These are phyloP conservation scores for Epinephelus moara DNA, from an alignment of 2,113 vertebrate species.

Conservation along the genomic window DNA sequence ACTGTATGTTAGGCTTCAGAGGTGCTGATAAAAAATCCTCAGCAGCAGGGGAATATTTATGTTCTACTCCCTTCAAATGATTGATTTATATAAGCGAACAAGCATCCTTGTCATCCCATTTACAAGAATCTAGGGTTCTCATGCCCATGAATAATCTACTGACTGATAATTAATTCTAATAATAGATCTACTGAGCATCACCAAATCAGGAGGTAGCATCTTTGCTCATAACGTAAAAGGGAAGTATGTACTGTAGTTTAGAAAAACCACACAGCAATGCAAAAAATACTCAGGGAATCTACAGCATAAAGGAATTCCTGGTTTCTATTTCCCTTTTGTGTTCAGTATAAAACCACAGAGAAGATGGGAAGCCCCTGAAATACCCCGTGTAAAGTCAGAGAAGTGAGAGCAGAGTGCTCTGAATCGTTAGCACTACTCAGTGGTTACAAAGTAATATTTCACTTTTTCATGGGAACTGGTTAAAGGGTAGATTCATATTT, in stretches of 20 bases:
- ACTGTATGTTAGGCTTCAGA: not conserved
- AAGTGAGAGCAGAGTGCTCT: slow-evolving; percentile 1
- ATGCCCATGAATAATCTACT: not conserved
- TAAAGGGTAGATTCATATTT: not conserved
- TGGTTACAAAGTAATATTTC: not conserved
- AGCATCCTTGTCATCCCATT: not conserved
- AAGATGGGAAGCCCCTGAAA: slow-evolving; percentile 22
- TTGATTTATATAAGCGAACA: not conserved
- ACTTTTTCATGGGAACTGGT: not conserved
- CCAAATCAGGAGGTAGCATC: not conserved
- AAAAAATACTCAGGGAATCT: not conserved
- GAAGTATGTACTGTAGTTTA: not conserved
- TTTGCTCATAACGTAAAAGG: not conserved
- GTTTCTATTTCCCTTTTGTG: slow-evolving; percentile 1
- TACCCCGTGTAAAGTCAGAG: not conserved
- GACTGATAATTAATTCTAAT: not conserved
- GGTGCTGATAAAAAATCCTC: not conserved
- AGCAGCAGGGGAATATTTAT: not conserved
- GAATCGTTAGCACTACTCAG: slow-evolving; percentile 17
- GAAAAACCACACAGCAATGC: not conserved
- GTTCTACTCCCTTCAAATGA: not conserved
- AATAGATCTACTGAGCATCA: not conserved
- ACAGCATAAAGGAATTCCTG: not conserved
- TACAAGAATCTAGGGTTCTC: not conserved
- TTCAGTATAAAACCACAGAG: not conserved